These are phyloP conservation scores for Bos taurus DNA, from an alignment of 2,113 vertebrate species.

Conservation along the genomic window ARS-UCD2.0 NC_037330.1:103869501-103870000, in stretches of 20 bases:
- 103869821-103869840: background rate
- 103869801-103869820: background rate
- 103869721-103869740: background rate
- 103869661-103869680: background rate
- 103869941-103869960: background rate
- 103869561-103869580: background rate
- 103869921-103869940: background rate
- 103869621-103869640: background rate
- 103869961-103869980: background rate
- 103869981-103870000: background rate
- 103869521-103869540: constrained; percentile 5
- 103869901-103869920: background rate
- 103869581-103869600: constrained; percentile 7
- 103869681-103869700: background rate
- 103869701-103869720: background rate
- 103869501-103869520: background rate
- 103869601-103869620: background rate
- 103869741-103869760: background rate
- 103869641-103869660: background rate
- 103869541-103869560: background rate
- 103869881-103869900: background rate
- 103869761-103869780: background rate
- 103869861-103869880: background rate
- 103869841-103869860: background rate
- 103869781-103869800: background rate